Evolutionary conservation across 2,113 vertebrate species (phyloP).

Genomic region (Psephotus haematonotus): DNA sequence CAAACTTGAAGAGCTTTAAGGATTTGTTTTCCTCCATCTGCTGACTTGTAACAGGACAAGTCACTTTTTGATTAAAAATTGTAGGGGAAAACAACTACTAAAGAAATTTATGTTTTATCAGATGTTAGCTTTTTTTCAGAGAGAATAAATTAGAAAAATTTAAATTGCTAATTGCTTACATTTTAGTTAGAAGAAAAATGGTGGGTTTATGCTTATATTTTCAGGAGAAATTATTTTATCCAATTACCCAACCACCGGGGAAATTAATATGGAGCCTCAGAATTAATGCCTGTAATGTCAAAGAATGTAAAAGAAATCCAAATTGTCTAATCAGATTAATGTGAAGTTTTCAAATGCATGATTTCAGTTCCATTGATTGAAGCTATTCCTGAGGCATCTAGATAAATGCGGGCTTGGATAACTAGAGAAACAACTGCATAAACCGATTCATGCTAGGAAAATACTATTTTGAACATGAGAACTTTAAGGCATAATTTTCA

Average conservation of each 20-base stretch:
- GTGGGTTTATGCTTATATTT: background rate
- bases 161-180: background rate
- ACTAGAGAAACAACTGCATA: background rate
- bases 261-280: background rate
- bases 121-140: background rate
- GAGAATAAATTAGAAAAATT: conserved; percentile 13
- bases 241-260: background rate
- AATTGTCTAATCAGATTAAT: background rate
- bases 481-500: background rate
- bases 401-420: background rate
- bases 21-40: conserved; percentile 17
- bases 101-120: conserved; percentile 36
- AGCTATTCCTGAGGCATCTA: background rate
- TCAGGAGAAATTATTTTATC: conserved; percentile 33
- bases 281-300: background rate
- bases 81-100: background rate
- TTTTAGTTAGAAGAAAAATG: conserved; percentile 38
- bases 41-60: background rate
- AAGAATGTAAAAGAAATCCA: background rate
- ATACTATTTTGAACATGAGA: background rate
- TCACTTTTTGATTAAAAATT: conserved; percentile 10
- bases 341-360: background rate
- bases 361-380: background rate
- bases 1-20: background rate
- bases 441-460: background rate